phyloP scores from a whole-genome alignment of 2,113 vertebrate genomes.

The Myotis yumanensis region DNA sequence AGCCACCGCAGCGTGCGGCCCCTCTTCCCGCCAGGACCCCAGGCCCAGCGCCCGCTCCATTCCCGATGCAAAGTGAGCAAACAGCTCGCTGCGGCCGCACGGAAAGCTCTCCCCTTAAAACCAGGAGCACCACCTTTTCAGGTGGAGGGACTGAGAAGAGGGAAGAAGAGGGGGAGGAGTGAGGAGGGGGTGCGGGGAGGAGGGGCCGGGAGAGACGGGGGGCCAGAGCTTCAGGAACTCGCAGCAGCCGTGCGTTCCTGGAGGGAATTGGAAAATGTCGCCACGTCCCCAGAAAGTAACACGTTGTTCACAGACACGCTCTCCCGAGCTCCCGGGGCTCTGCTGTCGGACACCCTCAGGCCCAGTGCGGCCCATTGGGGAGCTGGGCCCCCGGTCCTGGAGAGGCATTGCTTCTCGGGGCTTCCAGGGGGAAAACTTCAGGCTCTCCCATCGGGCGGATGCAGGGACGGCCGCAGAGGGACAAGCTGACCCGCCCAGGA shows the following conservation, averaged over 20 bases:
- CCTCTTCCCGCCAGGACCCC: too few species aligned
- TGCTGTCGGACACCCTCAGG: too few species aligned
- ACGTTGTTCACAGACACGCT: neutral
- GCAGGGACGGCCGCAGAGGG: accelerated
- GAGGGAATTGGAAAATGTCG: neutral
- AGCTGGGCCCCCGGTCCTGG: neutral
- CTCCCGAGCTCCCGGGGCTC: neutral
- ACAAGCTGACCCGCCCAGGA: too few species aligned
- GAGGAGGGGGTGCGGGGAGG: accelerated
- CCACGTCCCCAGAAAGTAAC: neutral
- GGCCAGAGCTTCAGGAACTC: accelerated
- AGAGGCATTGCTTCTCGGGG: neutral
- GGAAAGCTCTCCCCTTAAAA: neutral
- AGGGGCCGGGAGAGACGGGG: neutral
- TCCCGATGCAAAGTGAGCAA: neutral
- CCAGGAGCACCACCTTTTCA: neutral
- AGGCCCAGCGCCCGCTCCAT: neutral
- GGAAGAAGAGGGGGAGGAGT: too few species aligned
- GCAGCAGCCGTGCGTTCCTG: neutral
- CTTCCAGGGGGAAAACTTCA: too few species aligned
- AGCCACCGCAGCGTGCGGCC: accelerated
- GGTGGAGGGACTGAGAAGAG: neutral
- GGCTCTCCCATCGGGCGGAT: accelerated
- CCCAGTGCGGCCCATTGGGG: neutral
- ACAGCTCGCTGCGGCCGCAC: neutral